Evolutionary conservation across 2,888 invertebrate species (phyloP).

Genomic region (Noctua janthina): DNA sequence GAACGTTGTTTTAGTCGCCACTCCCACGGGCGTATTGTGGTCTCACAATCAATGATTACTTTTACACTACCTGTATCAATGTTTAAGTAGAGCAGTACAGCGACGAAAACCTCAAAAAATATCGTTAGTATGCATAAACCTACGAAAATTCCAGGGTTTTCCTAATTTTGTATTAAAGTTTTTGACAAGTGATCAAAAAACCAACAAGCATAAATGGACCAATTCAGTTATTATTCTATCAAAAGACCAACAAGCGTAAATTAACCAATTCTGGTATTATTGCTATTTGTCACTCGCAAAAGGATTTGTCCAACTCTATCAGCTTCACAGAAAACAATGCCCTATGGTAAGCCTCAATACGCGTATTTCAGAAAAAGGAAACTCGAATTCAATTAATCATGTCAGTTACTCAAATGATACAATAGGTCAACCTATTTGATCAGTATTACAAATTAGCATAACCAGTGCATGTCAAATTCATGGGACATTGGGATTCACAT

Average conservation of each 20-base stretch:
- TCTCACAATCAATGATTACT: background rate
- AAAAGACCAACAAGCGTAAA: too few species aligned
- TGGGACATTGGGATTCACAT: background rate
- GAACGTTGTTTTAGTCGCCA: background rate
- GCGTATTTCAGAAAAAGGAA: background rate
- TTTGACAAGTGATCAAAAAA: background rate
- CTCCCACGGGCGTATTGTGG: background rate
- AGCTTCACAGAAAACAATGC: background rate
- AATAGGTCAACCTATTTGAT: background rate
- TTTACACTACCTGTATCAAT: background rate
- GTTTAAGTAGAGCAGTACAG: too few species aligned
- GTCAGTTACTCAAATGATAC: background rate
- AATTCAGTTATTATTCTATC: too few species aligned
- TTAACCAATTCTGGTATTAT: too few species aligned
- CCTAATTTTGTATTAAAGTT: background rate
- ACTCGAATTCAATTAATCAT: background rate
- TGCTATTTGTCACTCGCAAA: too few species aligned
- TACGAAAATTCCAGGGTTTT: background rate
- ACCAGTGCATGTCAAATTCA: background rate
- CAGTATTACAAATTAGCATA: background rate
- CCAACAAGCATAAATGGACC: too few species aligned
- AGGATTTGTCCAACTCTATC: background rate
- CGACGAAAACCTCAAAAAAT: too few species aligned
- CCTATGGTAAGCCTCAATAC: background rate
- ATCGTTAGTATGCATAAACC: too few species aligned